These are phyloP conservation scores for Araneus ventricosus DNA, from an alignment of 1,140 invertebrate species.

Conservation along the genomic window DNA sequence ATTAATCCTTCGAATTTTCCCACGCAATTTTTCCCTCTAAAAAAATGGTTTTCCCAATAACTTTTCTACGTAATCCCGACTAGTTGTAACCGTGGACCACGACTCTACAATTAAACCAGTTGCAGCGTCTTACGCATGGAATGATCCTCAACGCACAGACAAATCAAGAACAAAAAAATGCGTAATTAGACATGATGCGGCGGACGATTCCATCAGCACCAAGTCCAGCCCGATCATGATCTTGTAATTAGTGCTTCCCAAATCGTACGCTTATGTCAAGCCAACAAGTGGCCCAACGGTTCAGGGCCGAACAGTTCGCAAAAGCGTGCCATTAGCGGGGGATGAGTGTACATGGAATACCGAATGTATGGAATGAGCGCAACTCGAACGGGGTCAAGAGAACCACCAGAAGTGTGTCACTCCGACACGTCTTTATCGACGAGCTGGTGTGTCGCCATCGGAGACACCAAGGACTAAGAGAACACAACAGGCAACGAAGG, in stretches of 20 bases:
- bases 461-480: not conserved
- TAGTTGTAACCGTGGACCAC: not conserved
- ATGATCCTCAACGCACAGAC: not conserved
- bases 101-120: not conserved
- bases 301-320: conserved; percentile 33
- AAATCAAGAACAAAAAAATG: not conserved
- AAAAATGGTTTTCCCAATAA: not conserved
- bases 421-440: conserved; percentile 35
- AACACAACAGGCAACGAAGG: conserved; percentile 12
- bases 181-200: not conserved
- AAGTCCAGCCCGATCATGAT: conserved; percentile 5
- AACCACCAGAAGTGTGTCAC: conserved; percentile 59
- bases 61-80: not conserved
- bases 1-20: conserved; percentile 4
- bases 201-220: not conserved
- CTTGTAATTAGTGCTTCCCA: not conserved
- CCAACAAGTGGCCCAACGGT: not conserved
- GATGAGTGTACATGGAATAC: conserved; percentile 11
- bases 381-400: conserved; percentile 59
- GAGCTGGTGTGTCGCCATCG: not conserved
- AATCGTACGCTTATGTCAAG: conserved; percentile 1
- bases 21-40: not conserved
- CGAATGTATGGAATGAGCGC: conserved; percentile 35
- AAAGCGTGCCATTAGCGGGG: conserved; percentile 48
- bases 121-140: not conserved